A percentile compares a stretch with the other conserved stretches of the same genome.
Conservation (phyloP, 2,888 invertebrate genomes). For the Romanomermis culicivorax region DNA sequence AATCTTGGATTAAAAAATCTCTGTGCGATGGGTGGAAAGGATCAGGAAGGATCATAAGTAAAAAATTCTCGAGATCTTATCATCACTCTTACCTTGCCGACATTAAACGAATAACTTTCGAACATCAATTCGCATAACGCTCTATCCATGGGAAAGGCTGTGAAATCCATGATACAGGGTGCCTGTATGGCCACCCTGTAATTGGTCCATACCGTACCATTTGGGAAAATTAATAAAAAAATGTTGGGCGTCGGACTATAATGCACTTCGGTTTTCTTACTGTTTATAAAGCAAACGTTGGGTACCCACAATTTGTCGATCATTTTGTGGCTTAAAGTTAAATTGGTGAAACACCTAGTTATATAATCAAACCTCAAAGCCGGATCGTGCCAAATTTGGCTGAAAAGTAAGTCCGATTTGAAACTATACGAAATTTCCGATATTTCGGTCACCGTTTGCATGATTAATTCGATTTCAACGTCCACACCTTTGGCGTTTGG, state of each 20-base stretch:
- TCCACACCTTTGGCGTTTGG: constrained; percentile 26
- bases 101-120: constrained; percentile 26
- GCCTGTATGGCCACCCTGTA: constrained; percentile 24
- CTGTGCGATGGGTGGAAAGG: too few relatives aligned
- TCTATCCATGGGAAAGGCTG: constrained; percentile 12
- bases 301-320: constrained; percentile 15
- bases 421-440: constrained; percentile 18
- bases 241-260: constrained; percentile 26
- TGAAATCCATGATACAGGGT: constrained; percentile 27
- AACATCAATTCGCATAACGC: constrained; percentile 21
- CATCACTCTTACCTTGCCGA: constrained; percentile 20
- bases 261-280: constrained; percentile 18
- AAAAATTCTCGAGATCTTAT: too few relatives aligned
- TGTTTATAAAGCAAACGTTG: constrained; percentile 12
- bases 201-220: constrained; percentile 16
- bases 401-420: constrained; percentile 25
- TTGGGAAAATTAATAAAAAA: constrained; percentile 26
- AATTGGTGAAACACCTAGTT: constrained; percentile 21
- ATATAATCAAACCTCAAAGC: constrained; percentile 15
- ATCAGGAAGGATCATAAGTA: too few relatives aligned
- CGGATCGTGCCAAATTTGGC: constrained; percentile 28
- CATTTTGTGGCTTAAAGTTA: constrained; percentile 21
- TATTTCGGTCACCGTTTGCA: constrained; percentile 9
- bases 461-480: constrained; percentile 24
- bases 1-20: too few relatives aligned